Percentiles rank a stretch among this genome's conserved stretches.
Conservation (phyloP, 1,140 invertebrate genomes). For the Trachymyrmex septentrionalis region DNA sequence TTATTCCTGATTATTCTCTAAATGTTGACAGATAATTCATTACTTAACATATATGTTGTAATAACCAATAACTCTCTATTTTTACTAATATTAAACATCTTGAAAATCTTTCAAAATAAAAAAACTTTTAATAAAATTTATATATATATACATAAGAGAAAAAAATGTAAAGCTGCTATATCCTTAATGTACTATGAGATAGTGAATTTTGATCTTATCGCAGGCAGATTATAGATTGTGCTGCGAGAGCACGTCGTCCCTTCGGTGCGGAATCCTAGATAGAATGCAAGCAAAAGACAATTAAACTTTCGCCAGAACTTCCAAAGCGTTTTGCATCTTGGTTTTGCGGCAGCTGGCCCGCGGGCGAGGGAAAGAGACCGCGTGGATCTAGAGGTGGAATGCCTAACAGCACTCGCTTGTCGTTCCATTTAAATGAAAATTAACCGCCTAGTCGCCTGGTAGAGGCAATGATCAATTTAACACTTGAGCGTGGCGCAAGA, state of each 20-base stretch:
- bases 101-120: background rate
- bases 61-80: background rate
- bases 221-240: conserved; percentile 28
- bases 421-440: conserved; percentile 85
- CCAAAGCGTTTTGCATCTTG: conserved; percentile 72
- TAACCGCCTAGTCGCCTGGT: conserved; percentile 68
- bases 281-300: conserved; percentile 77
- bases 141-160: background rate
- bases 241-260: background rate
- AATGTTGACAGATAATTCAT: background rate
- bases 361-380: conserved; percentile 45
- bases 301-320: conserved; percentile 82
- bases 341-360: conserved; percentile 58
- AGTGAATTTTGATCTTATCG: conserved; percentile 5
- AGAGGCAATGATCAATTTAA: conserved; percentile 75
- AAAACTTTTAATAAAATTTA: background rate
- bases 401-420: conserved; percentile 65
- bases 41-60: background rate
- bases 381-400: conserved; percentile 52
- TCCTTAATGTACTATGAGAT: background rate
- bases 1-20: background rate
- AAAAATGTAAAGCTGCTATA: background rate
- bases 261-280: conserved; percentile 53
- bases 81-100: background rate
- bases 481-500: conserved; percentile 1